These are phyloP conservation scores for Eretmodus cyanostictus DNA, from an alignment of 2,113 vertebrate species.

Conservation along the genomic window DNA sequence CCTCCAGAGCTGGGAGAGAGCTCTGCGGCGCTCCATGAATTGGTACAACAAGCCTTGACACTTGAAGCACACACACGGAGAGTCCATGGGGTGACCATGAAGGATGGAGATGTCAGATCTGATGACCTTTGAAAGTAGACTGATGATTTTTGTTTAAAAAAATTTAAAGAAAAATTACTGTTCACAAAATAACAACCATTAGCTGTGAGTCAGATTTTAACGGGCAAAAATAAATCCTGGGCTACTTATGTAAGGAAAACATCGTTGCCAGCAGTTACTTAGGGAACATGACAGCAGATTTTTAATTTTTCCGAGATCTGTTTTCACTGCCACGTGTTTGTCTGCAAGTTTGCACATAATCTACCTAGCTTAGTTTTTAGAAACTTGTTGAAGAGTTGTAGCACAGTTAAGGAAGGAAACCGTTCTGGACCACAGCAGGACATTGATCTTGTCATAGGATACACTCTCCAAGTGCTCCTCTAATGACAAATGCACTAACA, in stretches of 20 bases:
- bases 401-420: not conserved
- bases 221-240: not conserved
- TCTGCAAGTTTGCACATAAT: not conserved
- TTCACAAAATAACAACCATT: not conserved
- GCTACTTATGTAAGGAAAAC: not conserved
- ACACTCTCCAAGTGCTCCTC: not conserved
- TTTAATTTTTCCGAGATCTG: not conserved
- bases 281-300: not conserved
- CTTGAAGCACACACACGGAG: not conserved
- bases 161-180: not conserved
- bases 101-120: not conserved
- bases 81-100: not conserved
- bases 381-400: not conserved
- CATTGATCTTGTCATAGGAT: not conserved
- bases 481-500: not conserved
- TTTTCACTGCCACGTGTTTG: not conserved
- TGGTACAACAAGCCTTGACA: slow-evolving; percentile 78
- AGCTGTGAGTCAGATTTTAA: not conserved
- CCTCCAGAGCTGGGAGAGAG: slow-evolving; percentile 84
- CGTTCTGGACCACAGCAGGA: not conserved
- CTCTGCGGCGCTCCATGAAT: slow-evolving; percentile 78
- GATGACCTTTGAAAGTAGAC: not conserved
- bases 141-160: not conserved
- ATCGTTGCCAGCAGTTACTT: not conserved
- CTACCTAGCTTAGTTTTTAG: not conserved